Conservation (phyloP, 2,113 vertebrate genomes). For the Glaucidium brasilianum region DNA sequence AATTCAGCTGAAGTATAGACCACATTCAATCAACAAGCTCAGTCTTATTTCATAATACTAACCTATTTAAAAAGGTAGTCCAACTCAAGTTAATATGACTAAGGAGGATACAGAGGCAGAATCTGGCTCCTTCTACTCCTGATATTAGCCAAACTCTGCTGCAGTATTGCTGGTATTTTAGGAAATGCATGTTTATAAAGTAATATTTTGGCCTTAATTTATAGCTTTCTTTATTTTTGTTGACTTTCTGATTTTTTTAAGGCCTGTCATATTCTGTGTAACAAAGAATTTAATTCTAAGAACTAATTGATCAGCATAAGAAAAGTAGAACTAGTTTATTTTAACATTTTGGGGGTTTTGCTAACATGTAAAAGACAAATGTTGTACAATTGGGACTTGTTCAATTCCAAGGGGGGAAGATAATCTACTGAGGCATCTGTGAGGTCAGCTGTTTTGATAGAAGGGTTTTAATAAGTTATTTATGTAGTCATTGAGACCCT, state of each 20-base stretch:
- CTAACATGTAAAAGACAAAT: neutral
- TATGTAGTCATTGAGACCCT: neutral
- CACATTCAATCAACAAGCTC: neutral
- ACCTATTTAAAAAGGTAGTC: neutral
- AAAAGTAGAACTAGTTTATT: neutral
- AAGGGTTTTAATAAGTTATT: neutral
- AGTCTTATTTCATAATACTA: neutral
- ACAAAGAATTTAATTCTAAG: neutral
- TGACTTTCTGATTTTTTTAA: neutral
- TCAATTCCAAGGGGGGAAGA: neutral
- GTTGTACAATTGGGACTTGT: neutral
- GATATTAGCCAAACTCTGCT: neutral
- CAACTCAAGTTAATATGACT: neutral
- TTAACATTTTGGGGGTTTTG: fast-evolving
- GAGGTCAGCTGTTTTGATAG: neutral
- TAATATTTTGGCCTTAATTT: neutral
- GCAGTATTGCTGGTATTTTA: neutral
- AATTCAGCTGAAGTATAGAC: neutral
- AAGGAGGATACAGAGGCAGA: neutral
- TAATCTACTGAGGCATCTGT: neutral
- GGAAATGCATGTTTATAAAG: neutral
- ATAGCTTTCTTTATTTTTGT: neutral
- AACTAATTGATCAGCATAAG: fast-evolving
- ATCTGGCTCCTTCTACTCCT: neutral
- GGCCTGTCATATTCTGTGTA: fast-evolving